Evolutionary conservation across 30 jellyfish, hydroid and myxozoan genomes (phyloP), one percentile per base, ranked within the genome.

Genomic region (Hydractinia echinata): DNA sequence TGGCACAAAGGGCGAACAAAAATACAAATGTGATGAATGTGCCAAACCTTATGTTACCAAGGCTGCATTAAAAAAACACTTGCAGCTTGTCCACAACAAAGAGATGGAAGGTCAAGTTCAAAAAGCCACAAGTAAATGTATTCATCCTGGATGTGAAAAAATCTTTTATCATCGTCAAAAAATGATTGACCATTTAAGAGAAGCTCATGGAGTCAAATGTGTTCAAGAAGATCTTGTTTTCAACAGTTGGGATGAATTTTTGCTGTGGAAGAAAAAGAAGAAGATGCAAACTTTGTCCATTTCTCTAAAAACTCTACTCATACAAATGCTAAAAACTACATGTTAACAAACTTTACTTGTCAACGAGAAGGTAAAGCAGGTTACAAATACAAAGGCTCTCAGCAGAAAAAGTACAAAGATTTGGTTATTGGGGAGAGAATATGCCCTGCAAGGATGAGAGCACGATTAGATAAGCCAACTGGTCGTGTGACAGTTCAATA

Each of bases 371-470:
- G 85, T 9, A 77, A 77, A 55, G 85, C 85, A 9, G 85, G 85
- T 51, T 77, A 77, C 52, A 77, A 77, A 55, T 77, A 77, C 85
- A 77, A 77, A 77, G 85, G 85, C 6, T 55, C 80, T 61, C 85
- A 77, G 15, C 76, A 77, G 55, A 84, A 77, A 52, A 76, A 84
- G 19, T 70, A 84, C 52, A 84, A 84, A 67, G 94, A 83, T 60
- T 62, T 84, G 44, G 94, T 84, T 11, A 84, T 76, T 64, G 85
- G 91, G 4, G 64, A 79, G 48, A 79, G 44, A 60, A 70, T 84
- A 5, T 84, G 94, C 55, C 94, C 94, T 71, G 87, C 94, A 20
- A 84, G 94, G 67, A 84, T 84, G 84, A 53, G 85, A 16, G 85
- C 85, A 9, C 55, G 85, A 54, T 49, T 84, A 18, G 87, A 83